Percentiles rank a stretch among this genome's conserved stretches.
Conservation (phyloP, 2,113 vertebrate species). For the Eolophus roseicapilla region DNA sequence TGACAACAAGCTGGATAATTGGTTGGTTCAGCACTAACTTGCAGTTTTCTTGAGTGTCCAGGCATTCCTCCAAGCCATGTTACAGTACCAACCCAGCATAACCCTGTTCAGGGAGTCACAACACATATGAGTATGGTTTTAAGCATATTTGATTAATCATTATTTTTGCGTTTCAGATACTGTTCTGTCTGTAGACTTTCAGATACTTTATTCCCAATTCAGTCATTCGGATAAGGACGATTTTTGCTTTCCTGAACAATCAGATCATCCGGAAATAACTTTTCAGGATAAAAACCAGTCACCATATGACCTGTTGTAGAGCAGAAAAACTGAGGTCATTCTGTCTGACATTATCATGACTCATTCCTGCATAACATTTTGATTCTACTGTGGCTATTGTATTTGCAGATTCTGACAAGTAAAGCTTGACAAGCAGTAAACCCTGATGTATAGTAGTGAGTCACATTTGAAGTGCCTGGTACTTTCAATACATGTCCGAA, state of each 20-base stretch:
- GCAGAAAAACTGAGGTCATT: background rate
- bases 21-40: background rate
- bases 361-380: conserved; percentile 22
- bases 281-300: background rate
- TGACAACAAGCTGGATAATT: background rate
- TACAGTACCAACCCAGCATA: background rate
- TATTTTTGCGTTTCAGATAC: background rate
- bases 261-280: background rate
- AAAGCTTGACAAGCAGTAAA: conserved; percentile 10
- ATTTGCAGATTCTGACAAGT: conserved; percentile 25
- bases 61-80: background rate
- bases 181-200: background rate
- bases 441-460: background rate
- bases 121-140: background rate
- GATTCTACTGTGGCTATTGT: background rate
- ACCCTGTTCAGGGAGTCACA: background rate
- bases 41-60: background rate
- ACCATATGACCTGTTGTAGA: background rate
- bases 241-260: background rate
- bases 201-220: background rate
- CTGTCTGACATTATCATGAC: conserved; percentile 5
- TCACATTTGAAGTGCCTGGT: background rate
- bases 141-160: background rate
- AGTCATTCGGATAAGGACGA: background rate
- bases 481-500: background rate